These are phyloP conservation scores for Megalopta genalis DNA, from an alignment of 1,140 invertebrate genomes.

Conservation along the genomic window DNA sequence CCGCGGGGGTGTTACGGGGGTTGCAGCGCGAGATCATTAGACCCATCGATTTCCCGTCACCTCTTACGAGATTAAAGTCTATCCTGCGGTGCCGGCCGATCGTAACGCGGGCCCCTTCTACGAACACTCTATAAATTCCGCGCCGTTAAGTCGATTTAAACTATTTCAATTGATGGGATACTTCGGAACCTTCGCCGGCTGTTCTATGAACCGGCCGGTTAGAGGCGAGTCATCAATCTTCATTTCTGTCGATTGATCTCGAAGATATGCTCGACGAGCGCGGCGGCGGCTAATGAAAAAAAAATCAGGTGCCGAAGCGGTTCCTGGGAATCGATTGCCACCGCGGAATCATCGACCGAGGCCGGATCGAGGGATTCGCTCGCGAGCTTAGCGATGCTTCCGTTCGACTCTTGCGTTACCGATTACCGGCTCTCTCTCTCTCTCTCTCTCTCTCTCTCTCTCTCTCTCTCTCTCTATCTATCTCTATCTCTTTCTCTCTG, in stretches of 20 bases:
- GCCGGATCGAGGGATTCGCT: too few relatives aligned
- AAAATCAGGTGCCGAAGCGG: conserved; percentile 9
- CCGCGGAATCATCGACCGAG: too few relatives aligned
- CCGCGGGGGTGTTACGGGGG: too few relatives aligned
- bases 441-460: too few relatives aligned
- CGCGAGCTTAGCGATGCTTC: too few relatives aligned
- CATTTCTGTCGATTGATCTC: conserved; percentile 34
- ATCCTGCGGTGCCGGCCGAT: not conserved
- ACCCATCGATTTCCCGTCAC: conserved; percentile 20
- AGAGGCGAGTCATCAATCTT: conserved; percentile 36
- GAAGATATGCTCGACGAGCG: not conserved
- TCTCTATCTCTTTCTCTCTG: too few relatives aligned
- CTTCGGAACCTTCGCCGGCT: conserved; percentile 9
- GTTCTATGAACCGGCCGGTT: conserved; percentile 27
- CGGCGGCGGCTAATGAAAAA: not conserved
- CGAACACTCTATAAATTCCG: conserved; percentile 59
- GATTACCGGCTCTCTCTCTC: too few relatives aligned
- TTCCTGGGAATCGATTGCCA: not conserved
- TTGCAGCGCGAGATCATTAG: not conserved
- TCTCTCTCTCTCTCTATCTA: too few relatives aligned
- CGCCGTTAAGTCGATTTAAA: conserved; percentile 56
- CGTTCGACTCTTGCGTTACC: too few relatives aligned
- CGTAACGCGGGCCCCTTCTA: conserved; percentile 31
- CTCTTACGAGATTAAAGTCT: conserved; percentile 12
- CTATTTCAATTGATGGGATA: conserved; percentile 58